These are phyloP conservation scores for Baccha elongata DNA, from an alignment of 2,888 invertebrate species.

Conservation along the genomic window DNA sequence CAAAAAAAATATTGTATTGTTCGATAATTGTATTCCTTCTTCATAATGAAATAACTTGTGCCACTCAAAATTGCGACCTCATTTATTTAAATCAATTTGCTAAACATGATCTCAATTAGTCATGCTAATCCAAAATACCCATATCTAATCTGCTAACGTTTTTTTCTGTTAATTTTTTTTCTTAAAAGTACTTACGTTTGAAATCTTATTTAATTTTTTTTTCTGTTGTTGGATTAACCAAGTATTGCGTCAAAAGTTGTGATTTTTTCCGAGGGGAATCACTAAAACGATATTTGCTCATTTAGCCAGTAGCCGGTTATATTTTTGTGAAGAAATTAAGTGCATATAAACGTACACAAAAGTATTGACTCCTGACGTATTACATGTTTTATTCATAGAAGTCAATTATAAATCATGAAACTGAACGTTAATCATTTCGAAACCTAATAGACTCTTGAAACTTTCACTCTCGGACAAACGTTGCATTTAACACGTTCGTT, in stretches of 20 bases:
- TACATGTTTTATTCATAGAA: neutral
- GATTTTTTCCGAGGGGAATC: neutral
- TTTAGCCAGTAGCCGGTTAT: neutral
- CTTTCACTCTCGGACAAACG: conserved; percentile 14
- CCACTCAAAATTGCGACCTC: too few relatives aligned
- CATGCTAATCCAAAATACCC: neutral
- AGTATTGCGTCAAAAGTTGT: conserved; percentile 1
- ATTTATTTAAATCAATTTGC: neutral
- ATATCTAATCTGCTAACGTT: neutral
- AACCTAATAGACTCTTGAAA: neutral
- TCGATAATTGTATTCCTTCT: too few relatives aligned
- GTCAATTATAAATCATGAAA: neutral
- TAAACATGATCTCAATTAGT: neutral
- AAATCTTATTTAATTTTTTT: neutral
- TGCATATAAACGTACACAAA: neutral
- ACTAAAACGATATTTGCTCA: neutral
- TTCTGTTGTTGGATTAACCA: too few relatives aligned
- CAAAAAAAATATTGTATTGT: too few relatives aligned
- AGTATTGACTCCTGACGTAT: neutral
- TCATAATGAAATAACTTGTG: too few relatives aligned
- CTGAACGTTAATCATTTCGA: conserved; percentile 11
- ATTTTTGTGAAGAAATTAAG: neutral
- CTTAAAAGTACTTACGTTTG: neutral
- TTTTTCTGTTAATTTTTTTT: too few relatives aligned
- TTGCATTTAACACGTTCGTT: conserved; percentile 5